phyloP scores from a whole-genome alignment of 2,888 invertebrate genomes.

The Andrena minutula region DNA sequence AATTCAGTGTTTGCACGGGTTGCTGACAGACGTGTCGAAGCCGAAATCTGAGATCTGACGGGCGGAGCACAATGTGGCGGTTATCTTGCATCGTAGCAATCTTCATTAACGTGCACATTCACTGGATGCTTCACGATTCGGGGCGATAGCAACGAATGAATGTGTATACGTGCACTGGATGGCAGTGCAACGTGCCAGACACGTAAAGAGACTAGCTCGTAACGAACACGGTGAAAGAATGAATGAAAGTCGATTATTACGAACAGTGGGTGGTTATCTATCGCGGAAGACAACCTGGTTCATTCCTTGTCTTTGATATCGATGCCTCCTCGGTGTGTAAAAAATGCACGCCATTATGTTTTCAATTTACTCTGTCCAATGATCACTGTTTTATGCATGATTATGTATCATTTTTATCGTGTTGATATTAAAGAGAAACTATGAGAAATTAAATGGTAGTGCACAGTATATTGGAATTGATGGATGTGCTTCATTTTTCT shows the following conservation, averaged over 20 bases:
- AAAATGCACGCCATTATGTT: slow-evolving; percentile 12
- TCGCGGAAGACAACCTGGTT: slow-evolving; percentile 44
- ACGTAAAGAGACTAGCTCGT: slow-evolving; percentile 34
- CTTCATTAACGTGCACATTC: slow-evolving; percentile 4
- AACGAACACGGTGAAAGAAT: slow-evolving; percentile 63
- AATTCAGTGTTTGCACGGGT: not conserved
- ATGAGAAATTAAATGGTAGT: too few species aligned
- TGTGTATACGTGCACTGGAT: slow-evolving; percentile 33
- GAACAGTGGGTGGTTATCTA: slow-evolving; percentile 59
- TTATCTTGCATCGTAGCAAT: slow-evolving; percentile 13
- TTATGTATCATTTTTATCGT: too few species aligned
- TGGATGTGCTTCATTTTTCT: too few species aligned
- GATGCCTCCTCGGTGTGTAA: slow-evolving; percentile 12
- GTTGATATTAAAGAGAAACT: too few species aligned
- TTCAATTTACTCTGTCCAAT: not conserved
- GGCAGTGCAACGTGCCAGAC: slow-evolving; percentile 17
- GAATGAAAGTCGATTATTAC: slow-evolving; percentile 68
- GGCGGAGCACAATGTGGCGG: slow-evolving; percentile 4
- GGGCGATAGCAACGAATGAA: slow-evolving; percentile 36
- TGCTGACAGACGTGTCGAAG: not conserved
- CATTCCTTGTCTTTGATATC: slow-evolving; percentile 31
- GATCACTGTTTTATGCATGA: not conserved
- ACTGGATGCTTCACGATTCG: slow-evolving; percentile 18
- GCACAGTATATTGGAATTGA: too few species aligned
- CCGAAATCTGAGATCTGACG: not conserved